Conservation (phyloP, 2,113 vertebrate species). For the Dendropsophus ebraccatus region DNA sequence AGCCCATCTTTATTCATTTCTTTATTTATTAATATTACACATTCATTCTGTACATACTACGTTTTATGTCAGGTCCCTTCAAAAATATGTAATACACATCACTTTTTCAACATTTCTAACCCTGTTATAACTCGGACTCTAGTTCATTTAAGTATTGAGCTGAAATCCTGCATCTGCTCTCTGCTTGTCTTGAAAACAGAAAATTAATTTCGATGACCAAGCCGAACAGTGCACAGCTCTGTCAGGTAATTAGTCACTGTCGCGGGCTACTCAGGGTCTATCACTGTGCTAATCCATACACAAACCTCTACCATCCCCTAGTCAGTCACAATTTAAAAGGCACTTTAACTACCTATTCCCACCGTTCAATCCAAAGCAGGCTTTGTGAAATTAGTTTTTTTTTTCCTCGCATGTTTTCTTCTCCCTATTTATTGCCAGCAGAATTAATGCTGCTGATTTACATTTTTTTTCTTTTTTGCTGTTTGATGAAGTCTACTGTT, state of each 20-base stretch:
- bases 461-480: slow-evolving; percentile 71
- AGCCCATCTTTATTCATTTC: not conserved
- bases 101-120: slow-evolving; percentile 75
- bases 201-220: slow-evolving; percentile 94
- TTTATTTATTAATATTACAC: not conserved
- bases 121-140: slow-evolving; percentile 82
- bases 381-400: slow-evolving; percentile 60
- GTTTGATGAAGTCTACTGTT: slow-evolving; percentile 76
- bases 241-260: slow-evolving; percentile 97
- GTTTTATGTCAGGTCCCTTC: not conserved
- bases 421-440: slow-evolving; percentile 68
- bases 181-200: slow-evolving; percentile 83
- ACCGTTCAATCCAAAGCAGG: slow-evolving; percentile 62
- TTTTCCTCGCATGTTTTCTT: slow-evolving; percentile 69
- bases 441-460: slow-evolving; percentile 77
- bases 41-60: no score
- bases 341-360: slow-evolving; percentile 75
- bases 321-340: slow-evolving; percentile 75
- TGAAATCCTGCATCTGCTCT: slow-evolving; percentile 83
- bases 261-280: slow-evolving; percentile 87
- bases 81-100: slow-evolving; percentile 68
- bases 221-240: slow-evolving; percentile 82
- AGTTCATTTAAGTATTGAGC: slow-evolving; percentile 87
- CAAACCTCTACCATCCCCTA: slow-evolving; percentile 76
- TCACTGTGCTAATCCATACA: slow-evolving; percentile 91